These are phyloP conservation scores for Maconellicoccus hirsutus DNA, from an alignment of 1,140 invertebrate genomes.

Conservation along the genomic window DNA sequence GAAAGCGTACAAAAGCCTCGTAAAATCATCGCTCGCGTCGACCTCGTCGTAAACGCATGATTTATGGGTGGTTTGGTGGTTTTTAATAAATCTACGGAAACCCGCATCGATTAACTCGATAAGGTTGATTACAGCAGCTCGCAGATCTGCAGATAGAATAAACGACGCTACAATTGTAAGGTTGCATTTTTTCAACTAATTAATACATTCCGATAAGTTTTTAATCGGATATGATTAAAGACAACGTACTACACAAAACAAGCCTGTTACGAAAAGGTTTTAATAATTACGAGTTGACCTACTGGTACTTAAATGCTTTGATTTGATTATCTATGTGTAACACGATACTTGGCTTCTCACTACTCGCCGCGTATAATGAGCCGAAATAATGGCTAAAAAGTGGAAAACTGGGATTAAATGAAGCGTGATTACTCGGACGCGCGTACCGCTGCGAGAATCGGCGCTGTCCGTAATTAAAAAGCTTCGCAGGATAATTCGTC, in stretches of 20 bases:
- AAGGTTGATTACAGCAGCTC: neutral
- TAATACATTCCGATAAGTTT: neutral
- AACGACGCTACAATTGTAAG: neutral
- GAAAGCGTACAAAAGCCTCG: no score
- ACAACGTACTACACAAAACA: neutral
- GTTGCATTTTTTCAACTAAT: neutral
- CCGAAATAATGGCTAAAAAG: no score
- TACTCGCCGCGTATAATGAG: no score
- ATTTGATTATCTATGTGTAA: neutral
- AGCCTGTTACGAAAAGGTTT: neutral
- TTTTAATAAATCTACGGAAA: neutral
- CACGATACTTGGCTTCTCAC: neutral
- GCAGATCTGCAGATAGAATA: neutral
- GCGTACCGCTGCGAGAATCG: no score
- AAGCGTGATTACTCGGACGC: no score
- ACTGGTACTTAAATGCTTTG: neutral
- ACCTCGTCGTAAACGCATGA: no score
- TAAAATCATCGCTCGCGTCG: no score
- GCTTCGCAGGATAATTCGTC: no score
- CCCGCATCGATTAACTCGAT: neutral
- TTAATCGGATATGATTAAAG: neutral
- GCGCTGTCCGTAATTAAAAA: no score
- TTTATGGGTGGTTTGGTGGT: no score
- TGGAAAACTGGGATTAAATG: no score
- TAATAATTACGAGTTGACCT: neutral